Percentiles rank a stretch among this genome's conserved stretches.
Evolutionary conservation across 1,140 invertebrate genomes (phyloP).

Genomic region (Zaprionus gabonicus): DNA sequence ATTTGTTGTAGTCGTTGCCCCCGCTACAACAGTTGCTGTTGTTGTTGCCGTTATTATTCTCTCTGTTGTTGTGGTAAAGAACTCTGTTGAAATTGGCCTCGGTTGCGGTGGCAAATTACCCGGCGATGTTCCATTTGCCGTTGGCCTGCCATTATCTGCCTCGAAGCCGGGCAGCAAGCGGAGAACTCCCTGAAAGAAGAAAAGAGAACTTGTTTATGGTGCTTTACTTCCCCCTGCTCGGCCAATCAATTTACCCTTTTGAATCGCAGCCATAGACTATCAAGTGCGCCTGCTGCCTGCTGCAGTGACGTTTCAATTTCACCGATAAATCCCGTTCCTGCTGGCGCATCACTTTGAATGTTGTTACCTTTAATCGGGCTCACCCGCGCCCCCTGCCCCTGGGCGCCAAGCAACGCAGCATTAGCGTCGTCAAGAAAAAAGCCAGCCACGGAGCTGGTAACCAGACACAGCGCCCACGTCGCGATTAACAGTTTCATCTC

Average conservation of each 20-base stretch:
- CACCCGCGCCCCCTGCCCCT: too few relatives aligned
- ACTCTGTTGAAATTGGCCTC: slow-evolving; percentile 1
- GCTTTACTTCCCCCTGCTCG: background rate
- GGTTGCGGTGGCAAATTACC: background rate
- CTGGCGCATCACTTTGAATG: slow-evolving; percentile 20
- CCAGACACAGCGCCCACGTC: slow-evolving; percentile 29
- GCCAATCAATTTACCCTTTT: slow-evolving; percentile 52
- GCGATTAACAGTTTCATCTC: slow-evolving; percentile 58
- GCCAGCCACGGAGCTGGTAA: slow-evolving; percentile 25
- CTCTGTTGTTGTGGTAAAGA: slow-evolving; percentile 7
- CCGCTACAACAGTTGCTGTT: background rate
- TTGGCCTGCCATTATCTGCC: background rate
- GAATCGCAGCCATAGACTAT: slow-evolving; percentile 56
- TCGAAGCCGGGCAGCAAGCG: slow-evolving; percentile 37
- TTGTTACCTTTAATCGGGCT: background rate
- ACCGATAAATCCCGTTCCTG: slow-evolving; percentile 26
- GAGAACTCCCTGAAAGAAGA: slow-evolving; percentile 36
- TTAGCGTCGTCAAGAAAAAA: slow-evolving; percentile 35
- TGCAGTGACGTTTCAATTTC: slow-evolving; percentile 56
- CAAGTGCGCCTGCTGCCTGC: slow-evolving; percentile 47
- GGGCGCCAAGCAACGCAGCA: slow-evolving; percentile 43
- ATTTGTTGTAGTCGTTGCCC: background rate
- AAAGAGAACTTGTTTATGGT: background rate
- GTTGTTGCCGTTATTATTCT: slow-evolving; percentile 8
- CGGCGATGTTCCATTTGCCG: background rate